These are phyloP conservation scores for Phenganax stokvisi DNA, from an alignment of 92 coral and sea anemone species.

Conservation along the genomic window DNA sequence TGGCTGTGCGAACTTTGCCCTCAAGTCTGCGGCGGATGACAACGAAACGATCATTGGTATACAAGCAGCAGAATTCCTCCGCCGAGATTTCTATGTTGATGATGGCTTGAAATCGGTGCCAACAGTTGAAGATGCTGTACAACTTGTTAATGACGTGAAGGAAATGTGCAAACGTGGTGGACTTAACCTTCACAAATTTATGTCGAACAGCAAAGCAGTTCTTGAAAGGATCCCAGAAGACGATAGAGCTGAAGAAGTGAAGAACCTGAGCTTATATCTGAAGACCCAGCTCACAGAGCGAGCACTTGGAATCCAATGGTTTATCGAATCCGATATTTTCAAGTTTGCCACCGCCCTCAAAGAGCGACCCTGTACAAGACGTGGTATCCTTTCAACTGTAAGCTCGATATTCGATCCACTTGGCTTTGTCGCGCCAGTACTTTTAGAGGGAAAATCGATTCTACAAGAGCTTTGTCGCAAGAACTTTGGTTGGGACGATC, in stretches of 20 bases:
- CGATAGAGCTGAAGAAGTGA: conserved; percentile 37
- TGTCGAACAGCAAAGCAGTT: conserved; percentile 47
- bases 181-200: conserved; percentile 39
- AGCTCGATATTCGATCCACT: conserved; percentile 42
- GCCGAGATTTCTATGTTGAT: conserved; percentile 52
- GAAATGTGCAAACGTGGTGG: conserved; percentile 49
- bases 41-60: conserved; percentile 33
- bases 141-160: conserved; percentile 37
- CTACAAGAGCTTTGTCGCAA: conserved; percentile 43
- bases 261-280: conserved; percentile 28
- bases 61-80: conserved; percentile 42
- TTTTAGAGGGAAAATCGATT: conserved; percentile 48
- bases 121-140: conserved; percentile 44
- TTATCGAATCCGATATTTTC: conserved; percentile 38
- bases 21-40: conserved; percentile 50
- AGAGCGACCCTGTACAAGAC: conserved; percentile 45
- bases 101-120: conserved; percentile 49
- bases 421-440: conserved; percentile 55
- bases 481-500: conserved; percentile 52
- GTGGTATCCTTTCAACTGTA: conserved; percentile 39
- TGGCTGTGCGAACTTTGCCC: conserved; percentile 53
- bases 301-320: conserved; percentile 45
- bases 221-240: conserved; percentile 25
- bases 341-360: conserved; percentile 29
- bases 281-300: conserved; percentile 6